phyloP scores from a whole-genome alignment of 1,140 invertebrate genomes.

The Plectrocnemia conspersa region DNA sequence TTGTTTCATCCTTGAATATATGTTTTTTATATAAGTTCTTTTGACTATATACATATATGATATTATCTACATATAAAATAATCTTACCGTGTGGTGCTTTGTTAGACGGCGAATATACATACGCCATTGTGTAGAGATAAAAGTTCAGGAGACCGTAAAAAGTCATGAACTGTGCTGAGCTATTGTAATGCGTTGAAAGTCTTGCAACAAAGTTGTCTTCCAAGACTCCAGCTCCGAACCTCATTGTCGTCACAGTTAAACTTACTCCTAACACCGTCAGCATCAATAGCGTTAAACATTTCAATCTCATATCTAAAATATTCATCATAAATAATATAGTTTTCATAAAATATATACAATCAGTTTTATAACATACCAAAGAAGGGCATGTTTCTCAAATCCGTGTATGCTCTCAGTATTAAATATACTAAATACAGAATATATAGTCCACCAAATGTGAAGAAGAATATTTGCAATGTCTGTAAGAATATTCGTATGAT shows the following conservation, averaged over 20 bases:
- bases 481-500: conserved; percentile 47
- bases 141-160: conserved; percentile 94
- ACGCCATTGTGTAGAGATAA: conserved; percentile 90
- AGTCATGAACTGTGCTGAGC: conserved; percentile 90
- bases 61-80: conserved; percentile 4
- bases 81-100: conserved; percentile 73
- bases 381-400: conserved; percentile 93
- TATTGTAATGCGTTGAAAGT: conserved; percentile 79
- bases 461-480: conserved; percentile 85
- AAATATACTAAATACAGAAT: conserved; percentile 79
- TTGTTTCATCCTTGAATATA: not conserved
- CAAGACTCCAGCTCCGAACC: conserved; percentile 82
- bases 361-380: conserved; percentile 68
- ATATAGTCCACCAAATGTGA: conserved; percentile 78
- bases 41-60: conserved; percentile 1
- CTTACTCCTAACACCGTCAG: conserved; percentile 76
- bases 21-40: not conserved
- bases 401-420: conserved; percentile 85
- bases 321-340: not conserved
- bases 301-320: conserved; percentile 77
- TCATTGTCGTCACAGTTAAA: conserved; percentile 69
- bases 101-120: conserved; percentile 85
- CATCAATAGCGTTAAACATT: conserved; percentile 85
- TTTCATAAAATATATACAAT: conserved; percentile 1
- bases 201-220: conserved; percentile 92